These are phyloP conservation scores for Tanytarsus gracilentus DNA, from an alignment of 2,888 invertebrate genomes.

Conservation along the genomic window DNA sequence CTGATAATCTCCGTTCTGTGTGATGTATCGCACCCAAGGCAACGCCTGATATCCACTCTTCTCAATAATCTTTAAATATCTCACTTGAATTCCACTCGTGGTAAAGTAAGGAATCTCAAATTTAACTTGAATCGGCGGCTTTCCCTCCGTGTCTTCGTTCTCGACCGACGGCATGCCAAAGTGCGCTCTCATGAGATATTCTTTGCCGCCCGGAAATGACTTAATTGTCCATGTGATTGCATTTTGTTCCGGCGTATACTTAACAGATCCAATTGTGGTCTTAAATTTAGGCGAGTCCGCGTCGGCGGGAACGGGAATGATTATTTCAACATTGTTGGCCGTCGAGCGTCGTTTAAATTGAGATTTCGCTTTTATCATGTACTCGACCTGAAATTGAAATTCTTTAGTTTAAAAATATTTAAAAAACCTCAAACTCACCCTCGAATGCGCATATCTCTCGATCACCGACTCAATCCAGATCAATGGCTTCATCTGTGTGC, in stretches of 20 bases:
- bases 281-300: slow-evolving; percentile 98
- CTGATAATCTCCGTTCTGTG: slow-evolving; percentile 98
- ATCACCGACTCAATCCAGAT: slow-evolving; percentile 99
- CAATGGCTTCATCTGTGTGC: slow-evolving; percentile 93
- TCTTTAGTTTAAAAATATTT: too few relatives aligned
- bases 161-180: slow-evolving; percentile 95
- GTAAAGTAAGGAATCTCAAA: slow-evolving; percentile 99
- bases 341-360: slow-evolving; percentile 96
- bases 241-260: slow-evolving; percentile 94
- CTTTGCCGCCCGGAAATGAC: slow-evolving; percentile 96
- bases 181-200: slow-evolving; percentile 95
- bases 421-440: too few relatives aligned
- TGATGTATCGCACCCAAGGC: slow-evolving; percentile 99
- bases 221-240: slow-evolving; percentile 97
- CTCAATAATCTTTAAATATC: slow-evolving; percentile 95
- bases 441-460: slow-evolving; percentile 93
- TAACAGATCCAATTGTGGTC: slow-evolving; percentile 92
- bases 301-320: slow-evolving; percentile 91
- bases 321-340: slow-evolving; percentile 97
- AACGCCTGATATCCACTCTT: slow-evolving; percentile 98
- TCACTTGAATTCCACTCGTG: slow-evolving; percentile 93
- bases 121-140: slow-evolving; percentile 96
- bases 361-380: slow-evolving; percentile 98
- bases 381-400: slow-evolving; percentile 94
- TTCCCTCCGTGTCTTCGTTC: slow-evolving; percentile 88